Conservation (phyloP, 2,888 invertebrate species). For the Leptinotarsa peninsularis region DNA sequence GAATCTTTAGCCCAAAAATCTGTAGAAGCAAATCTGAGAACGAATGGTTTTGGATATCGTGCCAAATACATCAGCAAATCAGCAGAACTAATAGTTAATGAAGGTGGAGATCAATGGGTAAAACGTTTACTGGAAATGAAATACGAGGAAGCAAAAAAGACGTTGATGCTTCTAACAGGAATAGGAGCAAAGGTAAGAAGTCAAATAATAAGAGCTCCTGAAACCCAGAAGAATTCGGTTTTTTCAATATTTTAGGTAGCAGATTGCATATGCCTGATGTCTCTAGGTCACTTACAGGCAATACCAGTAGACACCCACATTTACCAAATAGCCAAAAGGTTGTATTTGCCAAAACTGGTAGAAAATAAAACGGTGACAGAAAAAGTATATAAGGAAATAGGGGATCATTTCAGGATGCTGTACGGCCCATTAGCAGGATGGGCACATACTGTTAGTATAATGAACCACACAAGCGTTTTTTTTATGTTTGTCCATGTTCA, state of each 20-base stretch:
- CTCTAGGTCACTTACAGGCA: slow-evolving; percentile 86
- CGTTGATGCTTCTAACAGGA: slow-evolving; percentile 84
- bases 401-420: slow-evolving; percentile 80
- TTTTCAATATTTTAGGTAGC: slow-evolving; percentile 77
- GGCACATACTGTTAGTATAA: slow-evolving; percentile 87
- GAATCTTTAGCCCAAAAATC: slow-evolving; percentile 70
- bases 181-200: slow-evolving; percentile 88
- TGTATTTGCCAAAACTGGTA: slow-evolving; percentile 82
- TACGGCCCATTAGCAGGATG: slow-evolving; percentile 93
- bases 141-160: slow-evolving; percentile 79
- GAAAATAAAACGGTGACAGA: slow-evolving; percentile 83
- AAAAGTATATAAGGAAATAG: slow-evolving; percentile 88
- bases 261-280: slow-evolving; percentile 98
- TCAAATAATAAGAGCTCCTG: neutral
- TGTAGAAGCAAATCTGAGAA: slow-evolving; percentile 79
- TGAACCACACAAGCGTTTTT: neutral
- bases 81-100: slow-evolving; percentile 72
- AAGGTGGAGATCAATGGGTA: slow-evolving; percentile 83
- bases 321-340: slow-evolving; percentile 85
- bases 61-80: slow-evolving; percentile 87
- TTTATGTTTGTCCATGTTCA: neutral
- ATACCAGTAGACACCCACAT: slow-evolving; percentile 98
- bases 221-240: neutral
- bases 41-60: slow-evolving; percentile 87
- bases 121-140: slow-evolving; percentile 73